Evolutionary conservation across 2,888 invertebrate species (phyloP).

Genomic region (Drosophila suboccidentalis): DNA sequence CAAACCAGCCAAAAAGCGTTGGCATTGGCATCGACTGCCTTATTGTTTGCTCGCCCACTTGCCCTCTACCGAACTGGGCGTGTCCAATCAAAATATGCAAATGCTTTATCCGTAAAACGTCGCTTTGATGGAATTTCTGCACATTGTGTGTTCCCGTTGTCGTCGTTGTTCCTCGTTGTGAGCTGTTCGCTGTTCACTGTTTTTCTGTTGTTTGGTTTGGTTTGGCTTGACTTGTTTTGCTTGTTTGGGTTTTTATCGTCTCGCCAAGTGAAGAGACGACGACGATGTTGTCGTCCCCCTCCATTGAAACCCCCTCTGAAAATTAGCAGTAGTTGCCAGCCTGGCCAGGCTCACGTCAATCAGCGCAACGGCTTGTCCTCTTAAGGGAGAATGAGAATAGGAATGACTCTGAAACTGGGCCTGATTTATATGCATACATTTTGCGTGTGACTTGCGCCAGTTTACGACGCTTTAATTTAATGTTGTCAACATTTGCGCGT

Average conservation of each 20-base stretch:
- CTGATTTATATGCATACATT: conserved; percentile 73
- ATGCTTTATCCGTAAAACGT: conserved; percentile 78
- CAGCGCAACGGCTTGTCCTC: conserved; percentile 39
- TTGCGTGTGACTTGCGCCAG: conserved; percentile 64
- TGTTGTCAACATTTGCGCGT: conserved; percentile 79
- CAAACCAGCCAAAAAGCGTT: conserved; percentile 43
- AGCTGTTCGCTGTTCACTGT: background rate
- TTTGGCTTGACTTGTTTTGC: conserved; percentile 63
- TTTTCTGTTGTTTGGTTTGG: conserved; percentile 54
- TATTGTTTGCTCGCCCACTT: conserved; percentile 73
- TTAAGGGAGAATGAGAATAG: background rate
- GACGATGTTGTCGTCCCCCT: conserved; percentile 1
- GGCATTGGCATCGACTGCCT: conserved; percentile 43
- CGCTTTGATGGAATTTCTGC: conserved; percentile 78
- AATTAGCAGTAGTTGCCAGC: conserved; percentile 73
- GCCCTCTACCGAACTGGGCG: conserved; percentile 61
- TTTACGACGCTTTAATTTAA: conserved; percentile 75
- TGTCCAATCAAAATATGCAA: conserved; percentile 80
- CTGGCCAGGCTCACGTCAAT: conserved; percentile 63
- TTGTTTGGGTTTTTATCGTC: conserved; percentile 46
- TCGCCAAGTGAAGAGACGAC: conserved; percentile 26
- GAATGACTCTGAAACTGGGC: conserved; percentile 7
- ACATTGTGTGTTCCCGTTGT: conserved; percentile 65
- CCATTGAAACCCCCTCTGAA: conserved; percentile 31
- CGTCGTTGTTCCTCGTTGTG: background rate